Evolutionary conservation across 2,113 vertebrate species (phyloP).

Genomic region (Syngnathoides biaculeatus): DNA sequence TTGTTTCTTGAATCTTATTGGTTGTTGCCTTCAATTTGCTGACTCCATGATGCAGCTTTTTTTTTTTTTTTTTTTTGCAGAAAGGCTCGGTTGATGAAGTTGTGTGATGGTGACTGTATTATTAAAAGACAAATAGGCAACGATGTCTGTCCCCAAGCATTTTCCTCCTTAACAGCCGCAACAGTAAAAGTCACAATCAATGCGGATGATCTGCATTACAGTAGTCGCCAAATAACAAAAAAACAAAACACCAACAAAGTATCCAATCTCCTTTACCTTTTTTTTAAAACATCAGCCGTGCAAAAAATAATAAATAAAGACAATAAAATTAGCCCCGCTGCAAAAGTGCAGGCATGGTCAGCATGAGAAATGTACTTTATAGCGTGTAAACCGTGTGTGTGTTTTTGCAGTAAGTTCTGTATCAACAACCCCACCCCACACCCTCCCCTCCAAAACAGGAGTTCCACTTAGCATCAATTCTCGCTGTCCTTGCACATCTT

Average conservation of each 20-base stretch:
- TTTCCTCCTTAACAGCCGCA: slow-evolving; percentile 51
- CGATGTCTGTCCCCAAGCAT: slow-evolving; percentile 74
- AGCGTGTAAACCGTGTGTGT: slow-evolving; percentile 64
- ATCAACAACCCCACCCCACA: no score
- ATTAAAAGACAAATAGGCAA: slow-evolving; percentile 82
- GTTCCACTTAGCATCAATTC: not conserved
- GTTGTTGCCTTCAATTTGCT: slow-evolving; percentile 81
- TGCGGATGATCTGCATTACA: slow-evolving; percentile 2
- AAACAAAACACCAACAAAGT: no score
- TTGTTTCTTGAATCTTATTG: slow-evolving; percentile 80
- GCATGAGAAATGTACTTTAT: slow-evolving; percentile 76
- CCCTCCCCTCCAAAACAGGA: no score
- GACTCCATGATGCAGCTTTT: slow-evolving; percentile 78
- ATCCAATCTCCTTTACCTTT: slow-evolving; percentile 11
- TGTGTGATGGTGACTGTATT: slow-evolving; percentile 83
- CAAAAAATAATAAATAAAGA: slow-evolving; percentile 37
- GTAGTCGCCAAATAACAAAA: not conserved
- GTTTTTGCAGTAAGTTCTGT: slow-evolving; percentile 1
- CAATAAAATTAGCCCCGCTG: slow-evolving; percentile 53
- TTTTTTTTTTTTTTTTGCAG: slow-evolving; percentile 51
- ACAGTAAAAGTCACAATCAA: slow-evolving; percentile 6
- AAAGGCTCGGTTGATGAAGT: slow-evolving; percentile 78
- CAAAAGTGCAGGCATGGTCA: slow-evolving; percentile 77
- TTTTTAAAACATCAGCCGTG: slow-evolving; percentile 59
- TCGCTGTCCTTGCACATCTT: not conserved